Percentiles rank a stretch among this genome's conserved stretches.
These are phyloP conservation scores for Apoda limacodes DNA, from an alignment of 2,888 invertebrate genomes.

Conservation along the genomic window DNA sequence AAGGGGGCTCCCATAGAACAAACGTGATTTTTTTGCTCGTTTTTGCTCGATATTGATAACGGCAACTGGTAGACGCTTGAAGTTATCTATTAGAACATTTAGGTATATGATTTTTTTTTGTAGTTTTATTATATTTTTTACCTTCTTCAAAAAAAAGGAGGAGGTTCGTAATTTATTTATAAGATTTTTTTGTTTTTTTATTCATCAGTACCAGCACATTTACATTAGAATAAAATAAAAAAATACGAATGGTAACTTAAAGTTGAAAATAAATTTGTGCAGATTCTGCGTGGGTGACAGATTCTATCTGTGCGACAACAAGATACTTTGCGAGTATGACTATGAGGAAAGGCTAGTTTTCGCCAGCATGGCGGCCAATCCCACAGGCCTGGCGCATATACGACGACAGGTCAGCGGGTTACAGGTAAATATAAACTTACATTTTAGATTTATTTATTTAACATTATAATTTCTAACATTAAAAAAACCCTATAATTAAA, in stretches of 20 bases:
- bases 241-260: background rate
- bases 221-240: background rate
- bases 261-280: constrained; percentile 24
- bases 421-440: no score
- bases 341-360: constrained; percentile 93
- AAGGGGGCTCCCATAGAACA: no score
- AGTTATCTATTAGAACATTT: no score
- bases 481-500: no score
- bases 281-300: constrained; percentile 96
- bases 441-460: no score
- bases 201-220: background rate
- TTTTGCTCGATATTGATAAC: no score
- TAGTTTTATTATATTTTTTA: no score
- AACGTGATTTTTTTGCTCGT: no score
- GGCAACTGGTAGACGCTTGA: no score
- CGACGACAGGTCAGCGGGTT: constrained; percentile 84
- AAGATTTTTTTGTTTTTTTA: background rate
- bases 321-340: constrained; percentile 94
- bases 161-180: background rate
- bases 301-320: constrained; percentile 93
- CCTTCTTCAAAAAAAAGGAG: no score
- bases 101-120: no score
- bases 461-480: no score
- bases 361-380: constrained; percentile 89
- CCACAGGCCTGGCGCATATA: constrained; percentile 87